Percentiles rank a stretch among this genome's conserved stretches.
Conservation (phyloP, 2,113 vertebrate species). For the Macroglossus sobrinus region DNA sequence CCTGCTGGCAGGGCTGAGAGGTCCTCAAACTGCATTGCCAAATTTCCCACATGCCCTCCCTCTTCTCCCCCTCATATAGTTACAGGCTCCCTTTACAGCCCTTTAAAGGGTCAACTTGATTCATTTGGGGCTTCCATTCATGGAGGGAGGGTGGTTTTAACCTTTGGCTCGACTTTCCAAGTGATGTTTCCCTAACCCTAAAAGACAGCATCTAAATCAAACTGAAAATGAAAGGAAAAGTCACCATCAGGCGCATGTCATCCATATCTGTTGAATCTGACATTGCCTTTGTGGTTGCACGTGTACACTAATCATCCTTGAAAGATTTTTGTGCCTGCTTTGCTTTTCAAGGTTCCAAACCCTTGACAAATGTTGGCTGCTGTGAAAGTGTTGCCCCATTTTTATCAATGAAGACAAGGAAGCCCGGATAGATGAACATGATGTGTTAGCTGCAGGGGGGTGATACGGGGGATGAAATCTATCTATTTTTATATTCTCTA, state of each 20-base stretch:
- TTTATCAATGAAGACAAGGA: slow-evolving; percentile 64
- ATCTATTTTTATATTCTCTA: slow-evolving; percentile 69
- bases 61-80: slow-evolving; percentile 22
- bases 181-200: slow-evolving; percentile 38
- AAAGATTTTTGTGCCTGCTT: slow-evolving; percentile 32
- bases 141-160: slow-evolving; percentile 37
- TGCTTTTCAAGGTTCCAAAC: slow-evolving; percentile 9
- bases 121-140: slow-evolving; percentile 36
- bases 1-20: slow-evolving; percentile 52
- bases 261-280: not conserved
- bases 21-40: slow-evolving; percentile 26
- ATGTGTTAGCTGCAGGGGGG: slow-evolving; percentile 12
- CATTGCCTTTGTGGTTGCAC: not conserved
- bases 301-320: not conserved
- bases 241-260: not conserved
- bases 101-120: slow-evolving; percentile 55
- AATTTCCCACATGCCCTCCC: not conserved
- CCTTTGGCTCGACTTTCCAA: slow-evolving; percentile 47
- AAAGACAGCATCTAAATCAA: slow-evolving; percentile 41
- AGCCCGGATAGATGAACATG: slow-evolving; percentile 28
- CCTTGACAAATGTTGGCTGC: slow-evolving; percentile 35
- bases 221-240: slow-evolving; percentile 41
- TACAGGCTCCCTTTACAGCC: slow-evolving; percentile 58
- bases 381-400: not conserved
- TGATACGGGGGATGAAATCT: slow-evolving; percentile 27